Base-by-base conservation (phyloP, 2,797 vertebrate genomes). In the Cottoperca gobio region DNA sequence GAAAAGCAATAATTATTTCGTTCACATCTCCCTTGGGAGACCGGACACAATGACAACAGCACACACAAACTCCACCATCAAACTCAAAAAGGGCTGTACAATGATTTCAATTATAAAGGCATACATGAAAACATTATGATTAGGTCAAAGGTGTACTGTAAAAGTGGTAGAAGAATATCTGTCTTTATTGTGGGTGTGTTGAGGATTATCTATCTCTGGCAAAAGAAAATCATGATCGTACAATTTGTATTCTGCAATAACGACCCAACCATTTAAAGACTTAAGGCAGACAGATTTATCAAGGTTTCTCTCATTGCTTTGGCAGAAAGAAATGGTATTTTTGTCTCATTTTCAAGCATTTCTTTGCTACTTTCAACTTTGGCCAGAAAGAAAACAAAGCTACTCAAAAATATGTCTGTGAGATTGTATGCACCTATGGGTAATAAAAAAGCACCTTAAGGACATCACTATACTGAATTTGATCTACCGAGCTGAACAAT, bases 401-500 rank as follows among this genome's bases (percentile, higher is more conserved):
- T 89, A 85, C 65, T 86, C 62, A 86, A 66, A 93, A 92, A 90
- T 90, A 90, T 89, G 83, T 88, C 83, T 76, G 78, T 85, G 88
- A 93, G 90, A 92, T 87, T 76, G 70, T 92, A 92, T 92, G 73
- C 79, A 80, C 90, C 90, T 86, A 89, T 85, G 82, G 76, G 54
- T 91, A 89, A 90, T 92, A 93, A 92, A 92, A 94, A 88, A 58
- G 85, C 86, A 92, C 90, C 87, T 81, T 89, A 93, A 93, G 91
- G 92, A 93, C 90, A 92, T 89, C 65, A 84, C 90, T 89, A 89
- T 91, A 92, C 90, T 89, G 90, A 91, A 94, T 94, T 92, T 95
- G 95, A 96, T 95, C 93, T 94, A 93, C 92, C 53, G 92, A 93
- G 94, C 93, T 92, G 90, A 95, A 94, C 85, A 92, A 92, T 93